Base-by-base conservation (phyloP, 1,140 invertebrate genomes). In the Wasmannia auropunctata region DNA sequence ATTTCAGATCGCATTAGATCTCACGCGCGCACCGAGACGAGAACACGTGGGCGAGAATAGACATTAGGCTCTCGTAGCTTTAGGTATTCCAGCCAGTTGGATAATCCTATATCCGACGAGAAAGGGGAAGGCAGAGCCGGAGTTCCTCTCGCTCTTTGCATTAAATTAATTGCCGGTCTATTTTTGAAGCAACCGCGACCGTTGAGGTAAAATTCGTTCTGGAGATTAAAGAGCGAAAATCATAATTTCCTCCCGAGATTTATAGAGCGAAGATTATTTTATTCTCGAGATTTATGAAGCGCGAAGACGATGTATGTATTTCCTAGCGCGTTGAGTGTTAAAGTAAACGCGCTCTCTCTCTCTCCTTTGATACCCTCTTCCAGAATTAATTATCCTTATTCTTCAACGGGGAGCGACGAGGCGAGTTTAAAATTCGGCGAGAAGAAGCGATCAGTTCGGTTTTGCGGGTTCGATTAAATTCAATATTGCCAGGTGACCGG, bases 1-100 rank as follows among this genome's bases (percentile, higher is more conserved):
- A 56, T 74, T 81, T 81, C 51, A 81, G 25, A 81, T 81, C 19
- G 49, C 49, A 40, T 70, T 56, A 8, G 19, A 79, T 79, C 19
- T 10, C 40, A 25, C 37, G 8, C 40, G 8, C 40, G 37, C 22
- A n/a, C 37, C 14, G 37, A 46, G 54, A 63, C 14, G 63, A 56
- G 34, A 49, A 37, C 6, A 46, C 10, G 54, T 8, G n/a, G 19
- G 8, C 56, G n/a, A 60, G 34, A 43, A 43, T 31, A 62, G 19
- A 63, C 54, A 28, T 46, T 43, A 46, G 19, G 2, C 25, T 34
- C 51, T 31, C 75, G 14, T 3, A 16, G 28, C 56, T 63, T 77
- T 58, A n/a, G n/a, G n/a, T n/a, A 28, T 25, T 31, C 37, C 75
- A 63, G 25, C 16, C 19, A n/a, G 28, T 4, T 62, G 1, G 25